These are phyloP conservation scores for Nudaria mundana DNA, from an alignment of 2,888 invertebrate genomes.

Conservation along the genomic window DNA sequence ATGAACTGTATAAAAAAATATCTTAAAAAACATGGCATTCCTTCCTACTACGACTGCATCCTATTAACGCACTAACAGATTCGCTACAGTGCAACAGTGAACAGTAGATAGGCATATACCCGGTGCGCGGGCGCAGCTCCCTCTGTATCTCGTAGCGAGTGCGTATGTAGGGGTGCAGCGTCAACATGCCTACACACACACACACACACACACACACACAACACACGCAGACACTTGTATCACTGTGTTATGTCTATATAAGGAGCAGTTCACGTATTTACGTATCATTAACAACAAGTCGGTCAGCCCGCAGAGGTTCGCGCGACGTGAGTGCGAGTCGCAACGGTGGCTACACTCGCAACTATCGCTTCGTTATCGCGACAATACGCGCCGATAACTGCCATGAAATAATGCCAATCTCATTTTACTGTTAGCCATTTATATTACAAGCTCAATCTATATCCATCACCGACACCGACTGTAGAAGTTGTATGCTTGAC, in stretches of 20 bases:
- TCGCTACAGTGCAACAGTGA: too few species aligned
- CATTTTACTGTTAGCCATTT: not conserved
- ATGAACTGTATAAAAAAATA: too few species aligned
- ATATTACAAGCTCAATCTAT: not conserved
- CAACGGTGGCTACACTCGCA: too few species aligned
- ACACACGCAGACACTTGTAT: too few species aligned
- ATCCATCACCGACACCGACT: not conserved
- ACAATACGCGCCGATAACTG: slow-evolving; percentile 1
- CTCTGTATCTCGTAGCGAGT: slow-evolving; percentile 55
- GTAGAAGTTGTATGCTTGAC: not conserved
- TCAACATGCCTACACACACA: slow-evolving; percentile 16
- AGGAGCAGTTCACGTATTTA: too few species aligned
- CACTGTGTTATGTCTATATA: too few species aligned
- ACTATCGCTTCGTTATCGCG: slow-evolving; percentile 4
- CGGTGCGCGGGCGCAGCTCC: slow-evolving; percentile 8
- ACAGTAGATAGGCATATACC: not conserved
- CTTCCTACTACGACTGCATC: too few species aligned
- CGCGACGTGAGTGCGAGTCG: too few species aligned
- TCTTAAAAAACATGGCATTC: too few species aligned
- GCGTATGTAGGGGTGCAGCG: slow-evolving; percentile 61
- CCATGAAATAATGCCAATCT: not conserved
- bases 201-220: not conserved
- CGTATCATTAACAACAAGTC: too few species aligned
- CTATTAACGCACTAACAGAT: too few species aligned
- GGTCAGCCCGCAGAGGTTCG: too few species aligned